A percentile compares a stretch with the other conserved stretches of the same genome.
These are phyloP conservation scores for Pachypanchax playfairii DNA, from an alignment of 2,113 vertebrate species.

Conservation along the genomic window DNA sequence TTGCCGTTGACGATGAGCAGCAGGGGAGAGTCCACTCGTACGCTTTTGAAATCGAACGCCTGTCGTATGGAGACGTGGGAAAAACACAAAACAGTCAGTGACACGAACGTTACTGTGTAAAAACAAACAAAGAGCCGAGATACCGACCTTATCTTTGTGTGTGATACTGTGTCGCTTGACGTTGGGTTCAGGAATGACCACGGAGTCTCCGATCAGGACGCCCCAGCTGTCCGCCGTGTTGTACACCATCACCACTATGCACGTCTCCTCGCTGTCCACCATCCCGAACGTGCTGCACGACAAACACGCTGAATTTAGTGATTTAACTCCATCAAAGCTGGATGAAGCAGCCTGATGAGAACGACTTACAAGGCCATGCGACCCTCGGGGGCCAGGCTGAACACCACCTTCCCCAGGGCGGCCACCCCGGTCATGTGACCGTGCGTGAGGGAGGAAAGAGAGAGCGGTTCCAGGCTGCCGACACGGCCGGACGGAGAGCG, in stretches of 20 bases:
- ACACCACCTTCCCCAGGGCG: slow-evolving; percentile 89
- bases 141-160: slow-evolving; percentile 85
- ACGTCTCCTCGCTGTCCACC: slow-evolving; percentile 86
- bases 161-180: slow-evolving; percentile 84
- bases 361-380: slow-evolving; percentile 92
- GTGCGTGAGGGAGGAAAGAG: slow-evolving; percentile 75
- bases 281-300: slow-evolving; percentile 86
- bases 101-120: neutral
- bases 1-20: slow-evolving; percentile 90
- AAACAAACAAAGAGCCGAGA: neutral
- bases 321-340: no score
- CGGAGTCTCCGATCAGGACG: slow-evolving; percentile 89
- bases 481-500: slow-evolving; percentile 80
- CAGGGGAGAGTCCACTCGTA: slow-evolving; percentile 88
- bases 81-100: no score
- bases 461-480: slow-evolving; percentile 77
- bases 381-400: slow-evolving; percentile 88
- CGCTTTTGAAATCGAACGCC: slow-evolving; percentile 83
- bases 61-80: slow-evolving; percentile 20
- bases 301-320: neutral
- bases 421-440: slow-evolving; percentile 83
- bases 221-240: slow-evolving; percentile 91
- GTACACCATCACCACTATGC: slow-evolving; percentile 89
- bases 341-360: no score
- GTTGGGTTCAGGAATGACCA: slow-evolving; percentile 88